Evolutionary conservation across 1,140 invertebrate species (phyloP), one percentile per base, ranked within the genome.

Genomic region (Drosophila azteca): DNA sequence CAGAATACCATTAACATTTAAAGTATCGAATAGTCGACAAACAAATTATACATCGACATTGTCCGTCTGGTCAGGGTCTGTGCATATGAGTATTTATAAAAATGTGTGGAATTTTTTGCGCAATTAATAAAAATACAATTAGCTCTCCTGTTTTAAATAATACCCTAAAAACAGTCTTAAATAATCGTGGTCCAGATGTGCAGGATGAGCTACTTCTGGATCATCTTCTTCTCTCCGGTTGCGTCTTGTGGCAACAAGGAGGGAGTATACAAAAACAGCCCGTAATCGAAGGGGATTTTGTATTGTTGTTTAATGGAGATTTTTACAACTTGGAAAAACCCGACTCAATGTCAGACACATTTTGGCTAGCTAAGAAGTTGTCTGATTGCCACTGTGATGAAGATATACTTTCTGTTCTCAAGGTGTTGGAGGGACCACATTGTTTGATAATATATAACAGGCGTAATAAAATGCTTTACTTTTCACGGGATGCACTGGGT

Each of bases 401-500:
- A 2, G n/a, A 68, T 3, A 24, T 77, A 2, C 1, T 90, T 6
- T 11, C 26, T 17, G 29, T 79, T 9, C 29, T 90, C 0, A 73
- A 53, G 45, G 26, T 50, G 63, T 91, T 98, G 3, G 93, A 96
- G 75, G 98, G 97, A 15, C 97, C 98, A 43, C 98, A 95, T 92
- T 94, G 96, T 69, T 94, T 98, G 58, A 94, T 98, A 51, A 97
- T 96, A 90, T 96, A 94, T 91, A 93, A 97, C 81, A 95, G 24
- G 3, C 31, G 8, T 26, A 94, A 89, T 3, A 92, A 94, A 51
- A 90, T 87, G 13, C 71, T 99, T 41, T 98, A 96, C 93, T 98
- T 98, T 93, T 95, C 95, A 6, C 93, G 97, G 91, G 98, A 99
- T 93, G 93, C 93, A 69, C 95, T 97, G 91, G 98, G 98, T 24